Conservation (phyloP, 37 sponge, comb jelly and placozoan species). For the Bolinopsis microptera region DNA sequence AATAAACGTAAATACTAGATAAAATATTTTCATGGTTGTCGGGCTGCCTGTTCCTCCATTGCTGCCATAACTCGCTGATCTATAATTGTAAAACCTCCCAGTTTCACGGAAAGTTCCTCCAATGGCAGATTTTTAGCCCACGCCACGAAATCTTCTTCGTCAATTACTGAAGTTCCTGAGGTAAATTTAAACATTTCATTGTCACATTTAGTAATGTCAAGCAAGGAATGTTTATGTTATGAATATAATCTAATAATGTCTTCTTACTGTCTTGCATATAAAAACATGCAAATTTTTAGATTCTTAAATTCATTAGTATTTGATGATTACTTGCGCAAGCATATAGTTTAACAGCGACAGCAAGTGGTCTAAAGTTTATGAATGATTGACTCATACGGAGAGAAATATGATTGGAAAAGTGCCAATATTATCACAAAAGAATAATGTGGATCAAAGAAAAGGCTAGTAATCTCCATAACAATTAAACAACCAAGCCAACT, state of each 20-base stretch:
- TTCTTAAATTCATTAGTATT: neutral
- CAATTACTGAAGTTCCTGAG: constrained; percentile 58
- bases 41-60: constrained; percentile 1
- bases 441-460: too few relatives aligned
- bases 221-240: too few relatives aligned
- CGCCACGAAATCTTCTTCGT: constrained; percentile 62
- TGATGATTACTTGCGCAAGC: neutral
- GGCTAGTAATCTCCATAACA: neutral
- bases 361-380: neutral
- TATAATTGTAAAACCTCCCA: constrained; percentile 49
- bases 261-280: neutral
- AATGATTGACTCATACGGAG: neutral
- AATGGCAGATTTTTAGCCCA: constrained; percentile 55
- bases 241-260: too few relatives aligned
- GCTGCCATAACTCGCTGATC: constrained; percentile 15
- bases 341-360: neutral
- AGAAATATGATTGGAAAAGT: neutral
- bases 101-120: neutral
- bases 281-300: neutral
- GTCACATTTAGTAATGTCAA: too few relatives aligned
- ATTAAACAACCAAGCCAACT: neutral
- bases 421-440: too few relatives aligned
- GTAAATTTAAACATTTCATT: neutral
- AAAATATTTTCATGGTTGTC: too few relatives aligned
- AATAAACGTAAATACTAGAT: too few relatives aligned